A percentile compares a stretch with the other conserved stretches of the same genome.
Evolutionary conservation across 64 coral and sea anemone species (phyloP).

Genomic region (Montipora efflorescens): DNA sequence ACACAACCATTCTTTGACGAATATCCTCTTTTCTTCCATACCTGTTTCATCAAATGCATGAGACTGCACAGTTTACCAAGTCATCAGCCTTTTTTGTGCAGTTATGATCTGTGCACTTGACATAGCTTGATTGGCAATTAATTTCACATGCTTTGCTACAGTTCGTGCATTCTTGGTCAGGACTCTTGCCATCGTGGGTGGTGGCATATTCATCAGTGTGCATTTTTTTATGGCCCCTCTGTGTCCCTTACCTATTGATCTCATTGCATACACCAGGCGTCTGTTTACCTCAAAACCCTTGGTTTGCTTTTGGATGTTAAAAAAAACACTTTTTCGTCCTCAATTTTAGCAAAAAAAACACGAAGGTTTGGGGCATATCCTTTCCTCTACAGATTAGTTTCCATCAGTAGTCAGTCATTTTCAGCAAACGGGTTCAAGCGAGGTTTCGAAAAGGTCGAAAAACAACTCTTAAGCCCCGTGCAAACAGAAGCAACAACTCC

Average conservation of each 20-base stretch:
- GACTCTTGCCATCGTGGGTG: slow-evolving; percentile 31
- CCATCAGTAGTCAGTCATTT: background rate
- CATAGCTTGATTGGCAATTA: slow-evolving; percentile 18
- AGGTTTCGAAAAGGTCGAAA: too few relatives aligned
- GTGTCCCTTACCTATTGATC: slow-evolving; percentile 52
- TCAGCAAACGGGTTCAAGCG: too few relatives aligned
- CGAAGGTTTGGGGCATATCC: slow-evolving; percentile 27
- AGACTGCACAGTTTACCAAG: slow-evolving; percentile 11
- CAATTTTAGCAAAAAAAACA: slow-evolving; percentile 36
- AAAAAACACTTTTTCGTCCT: slow-evolving; percentile 16
- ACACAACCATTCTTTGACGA: slow-evolving; percentile 12
- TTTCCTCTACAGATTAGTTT: background rate
- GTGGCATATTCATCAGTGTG: slow-evolving; percentile 63
- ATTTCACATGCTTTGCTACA: background rate
- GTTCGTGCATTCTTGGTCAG: background rate
- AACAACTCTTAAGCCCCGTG: too few relatives aligned
- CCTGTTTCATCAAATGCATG: slow-evolving; percentile 20
- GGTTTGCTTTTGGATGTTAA: slow-evolving; percentile 33
- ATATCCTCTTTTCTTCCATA: slow-evolving; percentile 40
- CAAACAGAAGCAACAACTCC: too few relatives aligned
- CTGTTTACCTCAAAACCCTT: slow-evolving; percentile 33
- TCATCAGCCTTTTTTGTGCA: background rate
- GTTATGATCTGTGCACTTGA: background rate
- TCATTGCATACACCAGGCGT: slow-evolving; percentile 54
- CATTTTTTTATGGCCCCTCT: slow-evolving; percentile 61